Percentiles rank a stretch among this genome's conserved stretches.
Conservation (phyloP, 2,888 invertebrate species). For the Agrotis exclamationis region DNA sequence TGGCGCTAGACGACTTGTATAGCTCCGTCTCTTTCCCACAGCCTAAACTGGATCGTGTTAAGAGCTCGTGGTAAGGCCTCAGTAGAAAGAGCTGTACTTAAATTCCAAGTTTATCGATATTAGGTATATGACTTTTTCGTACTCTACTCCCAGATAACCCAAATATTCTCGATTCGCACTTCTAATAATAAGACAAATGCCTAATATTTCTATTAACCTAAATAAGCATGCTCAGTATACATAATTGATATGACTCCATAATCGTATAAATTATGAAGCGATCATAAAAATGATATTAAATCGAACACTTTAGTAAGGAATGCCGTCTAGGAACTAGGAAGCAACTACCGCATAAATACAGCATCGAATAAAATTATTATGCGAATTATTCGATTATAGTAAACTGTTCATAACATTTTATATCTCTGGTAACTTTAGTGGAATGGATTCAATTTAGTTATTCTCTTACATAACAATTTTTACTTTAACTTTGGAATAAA, state of each 20-base stretch:
- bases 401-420: not conserved
- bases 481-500: not conserved
- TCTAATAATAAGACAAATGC: not conserved
- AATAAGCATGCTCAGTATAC: slow-evolving; percentile 19
- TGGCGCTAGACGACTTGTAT: no score
- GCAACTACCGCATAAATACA: slow-evolving; percentile 52
- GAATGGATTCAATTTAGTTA: slow-evolving; percentile 35
- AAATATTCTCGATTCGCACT: not conserved
- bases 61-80: no score
- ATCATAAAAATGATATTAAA: slow-evolving; percentile 58
- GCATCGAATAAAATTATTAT: slow-evolving; percentile 24
- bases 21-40: no score
- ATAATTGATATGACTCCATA: slow-evolving; percentile 60
- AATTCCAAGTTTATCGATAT: not conserved
- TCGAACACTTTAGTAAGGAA: slow-evolving; percentile 64
- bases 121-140: not conserved
- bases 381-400: slow-evolving; percentile 24
- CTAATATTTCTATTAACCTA: not conserved
- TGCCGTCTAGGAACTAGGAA: slow-evolving; percentile 65
- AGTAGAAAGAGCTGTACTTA: no score
- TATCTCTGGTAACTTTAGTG: slow-evolving; percentile 29
- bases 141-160: not conserved
- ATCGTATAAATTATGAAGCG: slow-evolving; percentile 76
- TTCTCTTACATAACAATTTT: not conserved
- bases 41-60: no score